phyloP scores from a whole-genome alignment of 2,797 vertebrate species.

The Enoplosus armatus region DNA sequence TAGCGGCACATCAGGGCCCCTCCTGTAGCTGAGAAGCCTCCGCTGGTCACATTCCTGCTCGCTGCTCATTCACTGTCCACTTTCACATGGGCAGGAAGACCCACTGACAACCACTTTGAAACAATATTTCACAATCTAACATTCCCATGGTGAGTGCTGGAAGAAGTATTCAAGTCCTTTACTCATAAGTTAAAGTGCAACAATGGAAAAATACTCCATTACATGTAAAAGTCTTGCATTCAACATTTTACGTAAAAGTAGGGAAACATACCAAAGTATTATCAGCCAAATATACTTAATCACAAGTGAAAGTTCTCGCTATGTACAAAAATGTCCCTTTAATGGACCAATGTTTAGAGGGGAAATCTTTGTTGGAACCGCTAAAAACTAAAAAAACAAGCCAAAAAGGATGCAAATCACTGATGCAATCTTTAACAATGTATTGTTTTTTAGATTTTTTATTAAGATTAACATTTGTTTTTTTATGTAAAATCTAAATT shows the following conservation, averaged over 20 bases:
- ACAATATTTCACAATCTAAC: not conserved
- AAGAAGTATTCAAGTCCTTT: not conserved
- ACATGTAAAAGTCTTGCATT: not conserved
- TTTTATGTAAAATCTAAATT: not conserved
- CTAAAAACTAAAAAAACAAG: not conserved
- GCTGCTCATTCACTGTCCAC: slow-evolving; percentile 65
- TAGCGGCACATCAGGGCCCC: slow-evolving; percentile 83
- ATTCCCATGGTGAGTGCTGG: not conserved
- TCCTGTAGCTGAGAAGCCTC: slow-evolving; percentile 65
- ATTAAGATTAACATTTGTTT: not conserved
- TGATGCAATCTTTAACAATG: not conserved
- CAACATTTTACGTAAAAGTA: not conserved
- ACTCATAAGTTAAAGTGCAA: not conserved
- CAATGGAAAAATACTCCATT: not conserved
- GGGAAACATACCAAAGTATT: not conserved
- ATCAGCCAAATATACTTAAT: not conserved
- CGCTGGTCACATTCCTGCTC: slow-evolving; percentile 75
- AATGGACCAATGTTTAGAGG: too few species aligned
- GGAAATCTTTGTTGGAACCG: not conserved
- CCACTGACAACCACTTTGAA: not conserved
- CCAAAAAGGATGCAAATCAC: not conserved
- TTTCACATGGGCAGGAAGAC: slow-evolving; percentile 42
- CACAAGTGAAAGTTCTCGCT: not conserved
- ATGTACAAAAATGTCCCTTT: not conserved
- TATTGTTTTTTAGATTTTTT: not conserved